These are phyloP conservation scores for Caenorhabditis sp. DNA, from an alignment of 2,888 invertebrate genomes.

Conservation along the genomic window DNA sequence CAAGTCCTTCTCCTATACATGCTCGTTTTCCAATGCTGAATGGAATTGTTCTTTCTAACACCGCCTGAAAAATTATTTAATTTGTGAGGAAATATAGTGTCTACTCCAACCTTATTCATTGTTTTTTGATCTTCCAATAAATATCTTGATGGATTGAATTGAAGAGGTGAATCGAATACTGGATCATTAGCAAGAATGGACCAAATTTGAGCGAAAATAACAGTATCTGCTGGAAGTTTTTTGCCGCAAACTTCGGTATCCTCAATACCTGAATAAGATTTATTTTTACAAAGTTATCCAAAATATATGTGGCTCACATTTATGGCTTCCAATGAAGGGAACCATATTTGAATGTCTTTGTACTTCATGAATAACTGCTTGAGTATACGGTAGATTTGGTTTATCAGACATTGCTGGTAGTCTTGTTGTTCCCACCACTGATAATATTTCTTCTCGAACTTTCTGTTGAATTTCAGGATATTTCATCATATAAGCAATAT, in stretches of 20 bases:
- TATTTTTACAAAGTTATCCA: no score
- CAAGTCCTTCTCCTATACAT: constrained; percentile 56
- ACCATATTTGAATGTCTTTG: constrained; percentile 45
- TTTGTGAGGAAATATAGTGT: background rate
- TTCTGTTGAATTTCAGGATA: constrained; percentile 50
- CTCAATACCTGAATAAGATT: constrained; percentile 14
- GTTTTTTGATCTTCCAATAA: constrained; percentile 46
- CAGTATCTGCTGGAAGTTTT: constrained; percentile 27
- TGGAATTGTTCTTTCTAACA: constrained; percentile 42
- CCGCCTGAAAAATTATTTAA: constrained; percentile 26
- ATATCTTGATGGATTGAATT: constrained; percentile 54
- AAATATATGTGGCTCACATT: constrained; percentile 1
- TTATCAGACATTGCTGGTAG: constrained; percentile 67
- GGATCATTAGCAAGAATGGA: constrained; percentile 35
- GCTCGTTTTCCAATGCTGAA: constrained; percentile 52
- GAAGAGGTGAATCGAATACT: constrained; percentile 34
- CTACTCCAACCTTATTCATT: constrained; percentile 35
- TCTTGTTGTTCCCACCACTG: constrained; percentile 32
- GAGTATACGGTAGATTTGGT: constrained; percentile 36
- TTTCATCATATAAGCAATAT: constrained; percentile 45
- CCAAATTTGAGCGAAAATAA: constrained; percentile 35
- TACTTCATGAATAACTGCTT: constrained; percentile 40
- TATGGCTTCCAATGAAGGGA: constrained; percentile 25
- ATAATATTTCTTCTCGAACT: constrained; percentile 40
- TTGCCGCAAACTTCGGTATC: constrained; percentile 18